Evolutionary conservation across 1,140 invertebrate genomes (phyloP), one percentile per base, ranked within the genome.

Genomic region (Macrotrachela quadricornifera): DNA sequence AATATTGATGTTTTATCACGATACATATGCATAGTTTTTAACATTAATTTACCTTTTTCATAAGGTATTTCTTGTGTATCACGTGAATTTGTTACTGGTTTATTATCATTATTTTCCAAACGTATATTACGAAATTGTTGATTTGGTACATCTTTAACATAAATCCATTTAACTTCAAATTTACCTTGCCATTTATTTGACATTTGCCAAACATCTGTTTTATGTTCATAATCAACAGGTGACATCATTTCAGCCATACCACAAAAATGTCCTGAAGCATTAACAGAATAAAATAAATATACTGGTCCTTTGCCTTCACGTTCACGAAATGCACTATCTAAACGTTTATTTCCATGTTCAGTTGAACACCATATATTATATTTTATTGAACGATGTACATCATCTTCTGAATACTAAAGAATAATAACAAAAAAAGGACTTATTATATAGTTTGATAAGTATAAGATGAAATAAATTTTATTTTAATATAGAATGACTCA

Each of bases 331-430:
- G 90, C 90, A 54, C 80, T 74, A 68, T 96, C 88, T 54, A 96
- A 73, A 39, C 86, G 75, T 64, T 92, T 92, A 69, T 96, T 96
- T 15, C 90, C 90, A 63, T 92, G 85, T 64, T 94, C 87, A 0
- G 90, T 95, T 59, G 85, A 91, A 69, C 90, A 95, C 91, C 90
- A 95, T 62, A 95, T 94, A 68, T 88, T 86, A 69, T 95, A 95
- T 69, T 95, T 94, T 64, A 95, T 95, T 57, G 85, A 88, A 38
- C 88, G 80, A 73, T 95, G 90, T 68, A 96, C 91, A 67, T 95
- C 90, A 69, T 95, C 90, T 71, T 95, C 88, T 0, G 87, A 94
- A 68, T 95, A 96, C 21, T 30, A 30, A 30, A 30, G 3, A 30
- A 30, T 4, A 30, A 4, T 30, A 30, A 30, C 2, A 30, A 30